phyloP scores from a whole-genome alignment of 35 echinoderm and acorn worm species.

The Lytechinus pictus region DNA sequence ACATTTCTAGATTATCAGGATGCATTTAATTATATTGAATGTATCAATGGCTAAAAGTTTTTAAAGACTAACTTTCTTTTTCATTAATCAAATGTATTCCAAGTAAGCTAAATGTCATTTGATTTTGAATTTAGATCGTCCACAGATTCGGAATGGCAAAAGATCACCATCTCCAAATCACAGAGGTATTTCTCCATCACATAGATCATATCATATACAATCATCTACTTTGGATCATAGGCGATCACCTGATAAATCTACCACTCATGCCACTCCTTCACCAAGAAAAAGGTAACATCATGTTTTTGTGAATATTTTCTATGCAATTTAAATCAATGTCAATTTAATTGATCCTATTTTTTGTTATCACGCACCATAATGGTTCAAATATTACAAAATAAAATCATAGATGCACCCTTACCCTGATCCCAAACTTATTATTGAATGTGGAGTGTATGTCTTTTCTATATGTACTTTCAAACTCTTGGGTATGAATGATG shows the following conservation, averaged over 20 bases:
- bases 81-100: not conserved
- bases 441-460: too few relatives aligned
- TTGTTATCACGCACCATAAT: too few relatives aligned
- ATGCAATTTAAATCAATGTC: too few relatives aligned
- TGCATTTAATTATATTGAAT: not conserved
- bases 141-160: conserved; percentile 27
- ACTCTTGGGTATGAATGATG: not conserved
- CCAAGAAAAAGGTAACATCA: conserved; percentile 43
- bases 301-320: too few relatives aligned
- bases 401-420: too few relatives aligned
- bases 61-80: not conserved
- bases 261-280: not conserved
- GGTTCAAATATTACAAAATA: too few relatives aligned
- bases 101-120: not conserved
- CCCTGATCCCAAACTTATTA: too few relatives aligned
- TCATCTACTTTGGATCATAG: not conserved
- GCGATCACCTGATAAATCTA: not conserved
- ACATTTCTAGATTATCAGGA: not conserved
- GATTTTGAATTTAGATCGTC: conserved; percentile 8
- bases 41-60: not conserved
- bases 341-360: too few relatives aligned
- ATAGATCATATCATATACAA: not conserved
- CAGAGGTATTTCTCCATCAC: not conserved
- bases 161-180: conserved; percentile 32
- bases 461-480: too few relatives aligned